Evolutionary conservation across 64 coral and sea anemone genomes (phyloP), one percentile per base, ranked within the genome.

Genomic region (Orbicella faveolata): DNA sequence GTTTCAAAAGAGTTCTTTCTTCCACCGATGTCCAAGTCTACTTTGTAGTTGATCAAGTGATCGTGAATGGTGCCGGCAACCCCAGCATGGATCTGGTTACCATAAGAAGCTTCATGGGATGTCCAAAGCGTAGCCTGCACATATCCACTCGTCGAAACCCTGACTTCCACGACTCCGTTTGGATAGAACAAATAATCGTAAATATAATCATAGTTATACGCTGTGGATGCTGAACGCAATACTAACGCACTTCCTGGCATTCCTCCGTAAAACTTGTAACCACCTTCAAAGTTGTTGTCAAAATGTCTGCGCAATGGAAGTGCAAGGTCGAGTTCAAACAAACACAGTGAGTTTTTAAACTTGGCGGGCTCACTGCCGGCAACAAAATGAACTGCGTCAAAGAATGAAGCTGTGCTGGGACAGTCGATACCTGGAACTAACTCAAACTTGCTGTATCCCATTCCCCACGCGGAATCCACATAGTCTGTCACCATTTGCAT

Each of bases 191-290:
- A 41, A 35, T 91, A 97, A 83, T 97, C 95, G 61, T 66, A 91
- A 30, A 93, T 74, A 34, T 93, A 93, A 68, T 97, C 95, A 15
- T 93, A 93, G 78, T 97, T 94, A 52, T 85, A 93, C 3, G 84
- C 30, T 19, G 92, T 89, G 9, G 88, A 52, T 18, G 93, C 36
- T 6, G 88, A 80, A 2, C 95, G 91, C 61, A 96, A n/a, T 23
- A 91, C 77, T 7, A 96, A 62, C 14, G 82, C 91, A 52, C n/a
- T 90, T 10, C 81, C 72, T 1, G 83, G 83, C 73, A 91, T 79
- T 23, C 95, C 95, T 15, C 95, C 95, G 16, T 93, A 96, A 37
- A 93, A 96, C n/a, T 66, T 87, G 65, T 91, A 96, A 11, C 89
- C 83, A 19, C 88, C 95, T 4, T 63, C 70, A 44, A 85, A 92